Evolutionary conservation across 2,888 invertebrate species (phyloP).

Genomic region (Sepiola atlantica): DNA sequence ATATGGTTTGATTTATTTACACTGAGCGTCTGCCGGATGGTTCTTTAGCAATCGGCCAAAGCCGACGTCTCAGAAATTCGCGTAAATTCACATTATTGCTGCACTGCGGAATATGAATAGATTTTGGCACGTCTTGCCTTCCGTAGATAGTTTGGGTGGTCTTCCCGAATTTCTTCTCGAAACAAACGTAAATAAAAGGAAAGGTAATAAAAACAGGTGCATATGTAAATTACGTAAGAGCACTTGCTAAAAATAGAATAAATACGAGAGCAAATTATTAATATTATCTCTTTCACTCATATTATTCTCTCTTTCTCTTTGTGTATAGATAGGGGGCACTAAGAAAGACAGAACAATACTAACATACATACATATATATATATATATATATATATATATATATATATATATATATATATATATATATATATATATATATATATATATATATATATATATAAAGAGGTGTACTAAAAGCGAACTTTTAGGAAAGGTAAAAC

Average conservation of each 20-base stretch:
- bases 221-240: background rate
- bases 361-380: background rate
- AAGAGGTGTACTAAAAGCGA: too few species aligned
- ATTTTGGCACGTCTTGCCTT: background rate
- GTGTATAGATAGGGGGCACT: background rate
- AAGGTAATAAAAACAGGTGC: background rate
- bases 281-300: background rate
- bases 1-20: too few species aligned
- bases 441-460: background rate
- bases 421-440: background rate
- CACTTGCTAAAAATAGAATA: background rate
- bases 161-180: background rate
- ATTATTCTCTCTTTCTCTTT: too few species aligned
- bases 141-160: background rate
- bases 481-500: too few species aligned
- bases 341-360: background rate
- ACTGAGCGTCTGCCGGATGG: too few species aligned
- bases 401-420: background rate
- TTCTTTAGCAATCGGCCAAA: too few species aligned
- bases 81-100: too few species aligned
- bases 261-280: background rate
- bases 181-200: background rate
- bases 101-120: background rate
- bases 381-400: background rate
- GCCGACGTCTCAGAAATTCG: too few species aligned